Evolutionary conservation across 2,797 vertebrate species (phyloP).

Genomic region (Esox masquinongy): DNA sequence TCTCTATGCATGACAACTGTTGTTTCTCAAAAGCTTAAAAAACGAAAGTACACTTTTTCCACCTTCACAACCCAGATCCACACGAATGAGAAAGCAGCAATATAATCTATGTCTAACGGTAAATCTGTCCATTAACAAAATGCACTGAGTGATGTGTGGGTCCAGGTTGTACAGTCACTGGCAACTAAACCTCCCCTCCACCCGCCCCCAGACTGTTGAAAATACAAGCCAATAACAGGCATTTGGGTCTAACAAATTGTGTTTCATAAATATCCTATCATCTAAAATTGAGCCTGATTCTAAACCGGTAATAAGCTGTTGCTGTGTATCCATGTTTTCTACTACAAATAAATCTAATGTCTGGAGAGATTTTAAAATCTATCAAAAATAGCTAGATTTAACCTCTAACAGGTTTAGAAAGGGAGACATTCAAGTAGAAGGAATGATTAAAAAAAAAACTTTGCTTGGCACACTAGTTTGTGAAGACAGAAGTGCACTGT

Average conservation of each 20-base stretch:
- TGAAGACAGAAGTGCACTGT: neutral
- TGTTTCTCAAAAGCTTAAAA: neutral
- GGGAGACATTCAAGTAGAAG: constrained; percentile 25
- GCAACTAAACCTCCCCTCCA: neutral
- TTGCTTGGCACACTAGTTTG: constrained; percentile 39
- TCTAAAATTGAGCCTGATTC: neutral
- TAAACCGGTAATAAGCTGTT: neutral
- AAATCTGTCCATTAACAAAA: neutral
- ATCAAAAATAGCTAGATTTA: constrained; percentile 1
- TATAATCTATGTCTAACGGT: neutral
- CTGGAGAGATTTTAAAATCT: neutral
- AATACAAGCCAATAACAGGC: neutral
- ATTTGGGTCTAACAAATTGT: neutral
- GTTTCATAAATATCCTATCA: neutral
- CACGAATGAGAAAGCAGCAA: neutral
- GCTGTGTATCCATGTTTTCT: neutral
- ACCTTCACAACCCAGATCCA: neutral
- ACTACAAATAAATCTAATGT: neutral
- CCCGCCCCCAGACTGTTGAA: neutral
- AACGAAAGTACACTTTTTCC: neutral
- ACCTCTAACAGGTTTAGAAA: neutral
- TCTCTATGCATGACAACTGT: neutral
- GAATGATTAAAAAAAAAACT: constrained; percentile 29
- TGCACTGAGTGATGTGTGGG: neutral
- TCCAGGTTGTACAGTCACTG: neutral